phyloP scores from a whole-genome alignment of 2,888 invertebrate genomes.

The Lithophane leautieri region DNA sequence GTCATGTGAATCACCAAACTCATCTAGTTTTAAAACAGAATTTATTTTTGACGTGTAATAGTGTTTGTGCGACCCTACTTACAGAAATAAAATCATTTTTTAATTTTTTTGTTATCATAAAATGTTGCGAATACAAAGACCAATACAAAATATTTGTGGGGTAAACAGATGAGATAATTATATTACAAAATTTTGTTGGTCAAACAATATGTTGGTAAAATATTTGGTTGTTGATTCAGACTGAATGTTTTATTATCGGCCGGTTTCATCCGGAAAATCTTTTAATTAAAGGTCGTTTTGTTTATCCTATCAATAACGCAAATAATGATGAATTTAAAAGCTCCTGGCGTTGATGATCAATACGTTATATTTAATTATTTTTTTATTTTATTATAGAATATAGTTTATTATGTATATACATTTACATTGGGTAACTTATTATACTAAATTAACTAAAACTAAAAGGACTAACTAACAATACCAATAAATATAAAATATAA shows the following conservation, averaged over 20 bases:
- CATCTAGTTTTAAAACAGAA: background rate
- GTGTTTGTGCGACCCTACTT: background rate
- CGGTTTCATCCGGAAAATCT: slow-evolving; percentile 17
- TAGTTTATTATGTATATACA: too few species aligned
- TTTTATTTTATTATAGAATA: too few species aligned
- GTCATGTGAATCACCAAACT: too few species aligned
- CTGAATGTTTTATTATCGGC: slow-evolving; percentile 17
- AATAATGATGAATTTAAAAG: slow-evolving; percentile 29
- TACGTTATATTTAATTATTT: too few species aligned
- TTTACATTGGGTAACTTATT: too few species aligned
- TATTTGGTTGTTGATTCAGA: slow-evolving; percentile 24
- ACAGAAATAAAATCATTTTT: background rate
- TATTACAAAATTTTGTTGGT: background rate
- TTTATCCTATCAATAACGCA: slow-evolving; percentile 30
- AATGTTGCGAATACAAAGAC: background rate
- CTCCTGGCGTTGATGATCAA: slow-evolving; percentile 15
- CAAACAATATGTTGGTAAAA: slow-evolving; percentile 5
- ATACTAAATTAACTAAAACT: too few species aligned
- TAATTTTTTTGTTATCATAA: background rate
- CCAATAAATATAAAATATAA: too few species aligned
- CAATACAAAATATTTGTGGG: background rate
- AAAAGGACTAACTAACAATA: too few species aligned
- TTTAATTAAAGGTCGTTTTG: slow-evolving; percentile 46
- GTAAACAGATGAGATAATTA: background rate
- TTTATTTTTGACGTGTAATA: background rate